A percentile compares a stretch with the other conserved stretches of the same genome.
These are phyloP conservation scores for Lordiphosa collinella DNA, from an alignment of 1,140 invertebrate genomes.

Conservation along the genomic window DNA sequence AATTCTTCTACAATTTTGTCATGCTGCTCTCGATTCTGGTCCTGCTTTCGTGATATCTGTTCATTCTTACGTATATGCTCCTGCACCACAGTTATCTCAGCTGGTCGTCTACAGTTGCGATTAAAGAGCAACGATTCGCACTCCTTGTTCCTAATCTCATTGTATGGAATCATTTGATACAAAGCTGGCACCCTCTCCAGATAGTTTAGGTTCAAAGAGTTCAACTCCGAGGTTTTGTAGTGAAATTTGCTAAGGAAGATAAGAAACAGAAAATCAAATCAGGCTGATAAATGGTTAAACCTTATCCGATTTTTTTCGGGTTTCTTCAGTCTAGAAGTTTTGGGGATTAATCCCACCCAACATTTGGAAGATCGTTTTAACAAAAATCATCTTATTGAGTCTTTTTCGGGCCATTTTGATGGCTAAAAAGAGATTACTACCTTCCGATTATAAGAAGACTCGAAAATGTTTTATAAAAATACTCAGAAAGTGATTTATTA, in stretches of 20 bases:
- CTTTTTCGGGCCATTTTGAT: no score
- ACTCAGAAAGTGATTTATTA: no score
- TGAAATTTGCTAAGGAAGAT: constrained; percentile 67
- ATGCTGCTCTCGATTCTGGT: constrained; percentile 53
- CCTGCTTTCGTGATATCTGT: constrained; percentile 73
- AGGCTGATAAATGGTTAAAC: no score
- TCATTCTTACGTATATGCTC: constrained; percentile 57
- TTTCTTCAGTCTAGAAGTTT: no score
- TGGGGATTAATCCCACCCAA: no score
- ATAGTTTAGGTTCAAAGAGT: constrained; percentile 85
- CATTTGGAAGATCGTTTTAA: no score
- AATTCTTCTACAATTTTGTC: constrained; percentile 65
- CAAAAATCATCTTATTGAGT: no score
- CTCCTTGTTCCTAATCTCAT: constrained; percentile 39
- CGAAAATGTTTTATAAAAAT: no score
- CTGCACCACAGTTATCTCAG: constrained; percentile 36
- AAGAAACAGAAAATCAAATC: neutral
- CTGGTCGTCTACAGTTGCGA: constrained; percentile 47
- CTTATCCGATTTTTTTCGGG: no score
- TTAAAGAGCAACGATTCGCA: constrained; percentile 64
- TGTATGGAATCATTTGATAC: constrained; percentile 82
- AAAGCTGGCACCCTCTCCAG: constrained; percentile 84
- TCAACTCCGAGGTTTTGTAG: constrained; percentile 83
- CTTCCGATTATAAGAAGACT: no score
- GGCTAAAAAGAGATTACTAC: no score